phyloP scores from a whole-genome alignment of 2,797 vertebrate genomes.

The Lophotriccus pileatus region DNA sequence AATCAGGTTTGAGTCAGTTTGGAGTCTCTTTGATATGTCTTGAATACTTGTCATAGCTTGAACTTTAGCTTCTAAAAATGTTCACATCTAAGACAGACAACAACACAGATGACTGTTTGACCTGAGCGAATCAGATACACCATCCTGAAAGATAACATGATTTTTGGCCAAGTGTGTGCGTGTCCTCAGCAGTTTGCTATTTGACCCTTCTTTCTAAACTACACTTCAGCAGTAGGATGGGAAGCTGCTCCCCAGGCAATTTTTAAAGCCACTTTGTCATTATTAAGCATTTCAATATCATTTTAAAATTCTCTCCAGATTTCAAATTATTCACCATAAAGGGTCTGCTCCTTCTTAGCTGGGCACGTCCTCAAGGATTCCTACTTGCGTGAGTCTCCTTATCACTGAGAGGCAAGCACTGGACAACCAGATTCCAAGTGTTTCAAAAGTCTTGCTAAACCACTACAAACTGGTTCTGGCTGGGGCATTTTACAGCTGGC shows the following conservation, averaged over 20 bases:
- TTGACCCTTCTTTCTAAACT: neutral
- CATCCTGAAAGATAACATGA: neutral
- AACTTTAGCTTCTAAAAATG: neutral
- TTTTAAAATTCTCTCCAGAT: neutral
- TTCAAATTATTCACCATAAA: neutral
- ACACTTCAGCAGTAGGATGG: neutral
- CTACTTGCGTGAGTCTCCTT: neutral
- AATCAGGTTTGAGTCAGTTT: neutral
- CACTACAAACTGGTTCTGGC: neutral
- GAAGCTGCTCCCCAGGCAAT: neutral
- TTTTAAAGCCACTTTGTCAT: neutral
- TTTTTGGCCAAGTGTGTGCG: neutral
- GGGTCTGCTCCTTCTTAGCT: neutral
- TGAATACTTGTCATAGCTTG: slow-evolving; percentile 12
- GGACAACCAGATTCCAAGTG: neutral
- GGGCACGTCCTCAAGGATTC: neutral
- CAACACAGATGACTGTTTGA: neutral
- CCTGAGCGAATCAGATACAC: neutral
- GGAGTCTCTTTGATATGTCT: neutral
- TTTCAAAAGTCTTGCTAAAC: neutral
- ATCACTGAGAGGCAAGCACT: neutral
- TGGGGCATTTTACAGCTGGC: neutral
- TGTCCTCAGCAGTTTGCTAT: neutral
- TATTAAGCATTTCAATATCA: neutral
- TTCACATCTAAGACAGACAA: neutral